Base-by-base conservation (phyloP, 2,113 vertebrate species). In the Gorsachius goisagi region DNA sequence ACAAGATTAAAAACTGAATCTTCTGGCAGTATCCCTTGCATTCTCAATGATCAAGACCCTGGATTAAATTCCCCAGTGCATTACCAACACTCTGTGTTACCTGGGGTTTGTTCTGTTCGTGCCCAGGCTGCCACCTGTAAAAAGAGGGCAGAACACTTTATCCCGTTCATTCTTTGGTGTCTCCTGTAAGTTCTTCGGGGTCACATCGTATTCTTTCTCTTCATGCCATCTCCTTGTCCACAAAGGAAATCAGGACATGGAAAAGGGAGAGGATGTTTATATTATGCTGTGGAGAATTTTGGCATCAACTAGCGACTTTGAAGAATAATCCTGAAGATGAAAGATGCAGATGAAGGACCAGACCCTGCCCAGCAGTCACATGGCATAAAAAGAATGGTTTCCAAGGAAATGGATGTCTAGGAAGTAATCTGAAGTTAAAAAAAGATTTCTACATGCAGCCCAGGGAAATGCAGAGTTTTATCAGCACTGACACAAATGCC, bases 251-350 rank as follows among this genome's bases (percentile, higher is more conserved):
- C 37, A 74, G 28, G n/a, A 63, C 1, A 0, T 28, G 1, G 0
- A 56, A 88, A 85, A 94, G 18, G 24, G 53, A 49, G 14, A 63
- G 41, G 30, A 85, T 60, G 66, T 85, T 93, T 88, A 44, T 47
- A 41, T 33, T 64, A 41, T 23, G 14, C 19, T 74, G 37, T 45
- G n/a, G 56, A 90, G 55, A 90, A 58, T 39, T 92, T 45, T 28
- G 27, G 30, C 59, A 89, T 58, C 72, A 64, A 41, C 45, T 37
- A 33, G 10, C 32, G 81, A 89, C 59, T 91, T 58, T 32, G 68
- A 94, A 89, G 62, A 94, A 84, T 62, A 86, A 90, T 49, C 41
- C 72, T 75, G 63, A 91, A 89, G 68, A 86, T 33, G 33, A 92
- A 96, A 94, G 86, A 53, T 39, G n/a, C 9, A 89, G 50, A 68